Evolutionary conservation across 2,113 vertebrate species (phyloP).

Genomic region (Xerus inauris): DNA sequence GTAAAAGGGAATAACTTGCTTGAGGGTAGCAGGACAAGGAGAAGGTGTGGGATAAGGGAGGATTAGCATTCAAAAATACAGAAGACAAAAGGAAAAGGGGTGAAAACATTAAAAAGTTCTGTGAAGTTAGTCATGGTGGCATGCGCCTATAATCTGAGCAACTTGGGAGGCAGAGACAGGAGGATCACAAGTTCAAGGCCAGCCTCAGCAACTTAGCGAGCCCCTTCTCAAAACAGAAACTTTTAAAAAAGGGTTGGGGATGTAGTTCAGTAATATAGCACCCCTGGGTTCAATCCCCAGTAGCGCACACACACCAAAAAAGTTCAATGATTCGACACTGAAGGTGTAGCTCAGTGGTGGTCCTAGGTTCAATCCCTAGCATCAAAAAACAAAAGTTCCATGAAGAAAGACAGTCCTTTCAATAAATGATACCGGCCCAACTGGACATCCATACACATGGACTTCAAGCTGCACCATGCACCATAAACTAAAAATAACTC

Average conservation of each 20-base stretch:
- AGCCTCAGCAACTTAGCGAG: too few relatives aligned
- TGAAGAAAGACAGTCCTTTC: not conserved
- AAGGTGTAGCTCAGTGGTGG: not conserved
- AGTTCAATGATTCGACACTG: not conserved
- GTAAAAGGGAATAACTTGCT: not conserved
- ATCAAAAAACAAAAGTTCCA: not conserved
- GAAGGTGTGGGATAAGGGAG: not conserved
- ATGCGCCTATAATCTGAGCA: too few relatives aligned
- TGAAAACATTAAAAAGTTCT: not conserved
- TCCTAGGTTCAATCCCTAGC: not conserved
- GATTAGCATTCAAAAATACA: not conserved
- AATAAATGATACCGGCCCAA: not conserved
- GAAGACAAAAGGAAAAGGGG: not conserved
- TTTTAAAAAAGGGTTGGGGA: too few relatives aligned
- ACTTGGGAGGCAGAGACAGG: too few relatives aligned
- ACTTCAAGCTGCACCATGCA: not conserved
- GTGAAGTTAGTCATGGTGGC: not conserved
- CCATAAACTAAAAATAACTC: constrained; percentile 11
- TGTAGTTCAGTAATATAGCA: too few relatives aligned
- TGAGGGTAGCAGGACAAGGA: not conserved
- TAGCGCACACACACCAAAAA: not conserved
- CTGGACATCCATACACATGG: not conserved
- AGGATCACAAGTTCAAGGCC: too few relatives aligned
- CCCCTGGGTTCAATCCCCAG: too few relatives aligned
- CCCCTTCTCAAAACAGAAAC: too few relatives aligned